phyloP scores from a whole-genome alignment of 92 coral and sea anemone genomes.

The Epizoanthus scotinus region DNA sequence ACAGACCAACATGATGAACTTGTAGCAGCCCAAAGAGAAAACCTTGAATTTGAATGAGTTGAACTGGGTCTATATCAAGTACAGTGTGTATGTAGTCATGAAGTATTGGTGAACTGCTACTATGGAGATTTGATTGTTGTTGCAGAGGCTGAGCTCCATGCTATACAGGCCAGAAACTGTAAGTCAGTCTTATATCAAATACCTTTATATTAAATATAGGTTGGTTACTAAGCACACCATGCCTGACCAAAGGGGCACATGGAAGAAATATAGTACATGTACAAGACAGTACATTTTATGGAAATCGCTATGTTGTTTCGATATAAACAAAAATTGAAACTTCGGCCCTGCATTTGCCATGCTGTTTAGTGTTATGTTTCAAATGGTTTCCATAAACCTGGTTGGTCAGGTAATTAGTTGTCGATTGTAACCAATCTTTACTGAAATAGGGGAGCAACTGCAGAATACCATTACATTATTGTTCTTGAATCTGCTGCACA shows the following conservation, averaged over 20 bases:
- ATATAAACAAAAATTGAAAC: too few species aligned
- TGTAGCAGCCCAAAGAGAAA: slow-evolving; percentile 27
- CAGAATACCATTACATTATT: too few species aligned
- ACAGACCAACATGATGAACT: slow-evolving; percentile 33
- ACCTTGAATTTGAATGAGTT: slow-evolving; percentile 19
- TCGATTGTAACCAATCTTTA: neutral
- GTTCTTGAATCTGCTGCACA: too few species aligned
- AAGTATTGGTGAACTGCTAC: neutral
- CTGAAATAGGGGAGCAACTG: neutral
- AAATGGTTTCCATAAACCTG: neutral
- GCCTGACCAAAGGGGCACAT: neutral
- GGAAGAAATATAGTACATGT: neutral
- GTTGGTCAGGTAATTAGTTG: slow-evolving; percentile 11
- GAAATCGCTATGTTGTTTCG: too few species aligned
- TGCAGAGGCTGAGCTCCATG: neutral
- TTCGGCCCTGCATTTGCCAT: too few species aligned
- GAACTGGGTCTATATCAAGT: neutral
- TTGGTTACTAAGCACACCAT: neutral
- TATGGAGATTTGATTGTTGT: slow-evolving; percentile 15
- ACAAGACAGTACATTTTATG: neutral
- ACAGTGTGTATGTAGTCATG: neutral
- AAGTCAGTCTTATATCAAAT: neutral
- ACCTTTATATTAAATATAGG: neutral
- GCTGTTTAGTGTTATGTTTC: neutral
- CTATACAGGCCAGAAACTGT: neutral